Conservation (phyloP, 2,888 invertebrate species). For the Scaeva pyrastri region DNA sequence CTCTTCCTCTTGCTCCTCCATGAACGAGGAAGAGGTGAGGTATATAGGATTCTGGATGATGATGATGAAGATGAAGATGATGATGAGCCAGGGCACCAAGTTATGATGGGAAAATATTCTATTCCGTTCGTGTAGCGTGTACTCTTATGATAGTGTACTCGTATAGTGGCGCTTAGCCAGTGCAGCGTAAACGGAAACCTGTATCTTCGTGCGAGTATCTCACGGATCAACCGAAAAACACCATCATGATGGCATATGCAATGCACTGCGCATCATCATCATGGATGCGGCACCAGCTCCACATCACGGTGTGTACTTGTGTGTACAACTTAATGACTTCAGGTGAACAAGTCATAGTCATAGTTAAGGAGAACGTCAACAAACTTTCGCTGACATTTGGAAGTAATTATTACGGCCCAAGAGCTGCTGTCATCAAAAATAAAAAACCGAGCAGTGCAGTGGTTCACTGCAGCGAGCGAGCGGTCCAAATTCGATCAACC, state of each 20-base stretch:
- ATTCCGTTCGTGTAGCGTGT: conserved; percentile 26
- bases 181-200: conserved; percentile 52
- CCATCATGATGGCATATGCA: conserved; percentile 3
- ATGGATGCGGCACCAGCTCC: neutral
- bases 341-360: conserved; percentile 38
- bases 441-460: conserved; percentile 23
- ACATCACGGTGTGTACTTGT: neutral
- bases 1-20: neutral
- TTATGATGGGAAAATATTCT: conserved; percentile 62
- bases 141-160: neutral
- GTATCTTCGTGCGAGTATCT: conserved; percentile 50
- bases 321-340: conserved; percentile 53
- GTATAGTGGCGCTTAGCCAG: conserved; percentile 65
- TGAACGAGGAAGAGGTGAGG: conserved; percentile 7
- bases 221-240: conserved; percentile 32
- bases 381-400: conserved; percentile 69
- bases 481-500: conserved; percentile 26
- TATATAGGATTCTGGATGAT: conserved; percentile 12
- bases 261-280: neutral
- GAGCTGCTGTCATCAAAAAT: conserved; percentile 53
- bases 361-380: conserved; percentile 59
- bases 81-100: conserved; percentile 31
- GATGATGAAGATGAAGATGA: conserved; percentile 21
- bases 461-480: neutral
- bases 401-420: conserved; percentile 50